Conservation (phyloP, 2,888 invertebrate species). For the Pimpla rufipes region DNA sequence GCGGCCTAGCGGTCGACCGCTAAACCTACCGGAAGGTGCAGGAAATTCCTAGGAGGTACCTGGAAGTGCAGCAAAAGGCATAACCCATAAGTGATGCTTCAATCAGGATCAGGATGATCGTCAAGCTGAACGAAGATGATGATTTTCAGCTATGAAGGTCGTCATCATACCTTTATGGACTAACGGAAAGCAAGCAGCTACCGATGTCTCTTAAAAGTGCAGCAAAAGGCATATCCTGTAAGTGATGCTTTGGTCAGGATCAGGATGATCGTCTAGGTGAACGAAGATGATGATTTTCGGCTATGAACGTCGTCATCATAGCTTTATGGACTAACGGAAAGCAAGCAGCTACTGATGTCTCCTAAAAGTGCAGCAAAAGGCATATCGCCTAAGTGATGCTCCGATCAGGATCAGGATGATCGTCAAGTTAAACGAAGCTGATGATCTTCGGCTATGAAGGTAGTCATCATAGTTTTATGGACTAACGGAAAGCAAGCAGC, state of each 20-base stretch:
- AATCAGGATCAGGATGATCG: too few relatives aligned
- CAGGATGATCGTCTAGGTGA: too few relatives aligned
- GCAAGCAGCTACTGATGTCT: background rate
- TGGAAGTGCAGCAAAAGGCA: constrained; percentile 19
- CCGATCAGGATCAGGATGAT: too few relatives aligned
- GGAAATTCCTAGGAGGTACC: background rate
- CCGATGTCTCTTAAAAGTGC: background rate
- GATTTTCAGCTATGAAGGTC: constrained; percentile 41
- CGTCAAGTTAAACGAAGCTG: too few relatives aligned
- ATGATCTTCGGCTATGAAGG: constrained; percentile 40
- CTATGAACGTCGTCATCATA: constrained; percentile 21
- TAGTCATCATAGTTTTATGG: constrained; percentile 6
- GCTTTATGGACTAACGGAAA: constrained; percentile 12
- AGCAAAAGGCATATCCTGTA: background rate
- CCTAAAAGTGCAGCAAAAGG: constrained; percentile 19
- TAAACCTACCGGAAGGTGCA: background rate
- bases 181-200: background rate
- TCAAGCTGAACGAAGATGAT: background rate
- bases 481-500: constrained; percentile 1
- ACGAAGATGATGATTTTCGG: constrained; percentile 39
- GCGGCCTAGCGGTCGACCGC: constrained; percentile 27
- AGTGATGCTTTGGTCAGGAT: too few relatives aligned
- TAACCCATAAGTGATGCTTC: background rate
- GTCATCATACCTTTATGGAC: constrained; percentile 4
- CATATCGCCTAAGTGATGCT: background rate